Base-by-base conservation (phyloP, 2,888 invertebrate genomes). In the Cremastinae sp. region DNA sequence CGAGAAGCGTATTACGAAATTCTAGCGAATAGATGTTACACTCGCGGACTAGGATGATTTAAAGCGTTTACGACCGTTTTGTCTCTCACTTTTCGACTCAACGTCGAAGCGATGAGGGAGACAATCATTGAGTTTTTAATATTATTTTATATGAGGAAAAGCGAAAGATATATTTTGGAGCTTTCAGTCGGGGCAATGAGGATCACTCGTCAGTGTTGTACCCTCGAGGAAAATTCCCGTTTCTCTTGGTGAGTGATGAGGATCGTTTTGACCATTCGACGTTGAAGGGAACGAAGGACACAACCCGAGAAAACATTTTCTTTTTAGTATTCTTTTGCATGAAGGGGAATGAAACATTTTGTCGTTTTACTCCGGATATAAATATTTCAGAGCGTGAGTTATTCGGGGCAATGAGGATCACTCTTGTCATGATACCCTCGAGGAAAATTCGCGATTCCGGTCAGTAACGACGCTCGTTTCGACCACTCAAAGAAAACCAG, bases 1-100 rank as follows among this genome's bases (percentile, higher is more conserved):
- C 47, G 14, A 12, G 53, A 43, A 55, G 43, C 39, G 65, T 41
- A 53, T 75, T 65, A 39, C 70, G 70, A 65, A 75, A 75, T 75
- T 71, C 47, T 59, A 55, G 74, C 56, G 41, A 68, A 74, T 56
- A 68, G 55, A 62, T 47, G 35, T 14, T 22, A 45, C 61, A 53
- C 65, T 45, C 61, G 51, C 37, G n/a, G 16, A 49, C 62, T 39
- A 49, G 35, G n/a, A 62, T 62, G 37, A 62, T 62, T 64, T 53
- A 64, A 35, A 37, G 41, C 8, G 47, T 62, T 39, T 45, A 22
- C 64, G 64, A 51, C 39, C 51, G 14, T 49, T 22, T 49, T 10
- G 20, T 41, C 37, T 14, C 41, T 16, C 51, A 51, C 35, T 18
- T 64, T 64, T 22, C 35, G 47, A 18, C 37, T 49, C 41, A 4